A percentile compares a stretch with the other conserved stretches of the same genome.
Evolutionary conservation across 2,797 vertebrate genomes (phyloP).

Genomic region (Tachyglossus aculeatus): DNA sequence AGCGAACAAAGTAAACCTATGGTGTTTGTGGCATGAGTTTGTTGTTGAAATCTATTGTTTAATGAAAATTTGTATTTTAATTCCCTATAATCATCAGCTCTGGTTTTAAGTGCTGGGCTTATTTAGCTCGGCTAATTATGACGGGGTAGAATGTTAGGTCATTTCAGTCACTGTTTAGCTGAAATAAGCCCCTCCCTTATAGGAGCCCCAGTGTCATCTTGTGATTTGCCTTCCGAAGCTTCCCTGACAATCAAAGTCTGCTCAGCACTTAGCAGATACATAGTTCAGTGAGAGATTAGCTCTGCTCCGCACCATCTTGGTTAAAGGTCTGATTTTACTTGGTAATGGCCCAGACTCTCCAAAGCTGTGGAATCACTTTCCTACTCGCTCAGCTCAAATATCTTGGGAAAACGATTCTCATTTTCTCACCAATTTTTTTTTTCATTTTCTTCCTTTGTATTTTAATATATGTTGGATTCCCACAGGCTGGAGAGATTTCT

Average conservation of each 20-base stretch:
- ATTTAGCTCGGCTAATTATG: not conserved
- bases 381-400: conserved; percentile 12
- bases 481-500: not conserved
- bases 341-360: not conserved
- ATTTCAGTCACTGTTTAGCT: conserved; percentile 32
- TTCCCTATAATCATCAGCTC: not conserved
- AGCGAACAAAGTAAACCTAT: no score
- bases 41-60: no score
- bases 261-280: not conserved
- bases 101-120: not conserved
- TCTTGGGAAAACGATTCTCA: conserved; percentile 8
- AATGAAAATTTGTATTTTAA: no score
- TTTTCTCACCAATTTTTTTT: conserved; percentile 27
- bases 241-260: conserved; percentile 7
- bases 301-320: not conserved
- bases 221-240: conserved; percentile 7
- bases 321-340: conserved; percentile 18
- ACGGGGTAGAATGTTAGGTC: conserved; percentile 1
- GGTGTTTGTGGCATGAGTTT: no score
- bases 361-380: conserved; percentile 35
- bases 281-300: not conserved
- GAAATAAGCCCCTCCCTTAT: conserved; percentile 2
- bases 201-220: conserved; percentile 3
- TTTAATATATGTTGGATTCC: conserved; percentile 22
- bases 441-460: conserved; percentile 29